Conservation (phyloP, 2,888 invertebrate genomes). For the Noctua fimbriata region DNA sequence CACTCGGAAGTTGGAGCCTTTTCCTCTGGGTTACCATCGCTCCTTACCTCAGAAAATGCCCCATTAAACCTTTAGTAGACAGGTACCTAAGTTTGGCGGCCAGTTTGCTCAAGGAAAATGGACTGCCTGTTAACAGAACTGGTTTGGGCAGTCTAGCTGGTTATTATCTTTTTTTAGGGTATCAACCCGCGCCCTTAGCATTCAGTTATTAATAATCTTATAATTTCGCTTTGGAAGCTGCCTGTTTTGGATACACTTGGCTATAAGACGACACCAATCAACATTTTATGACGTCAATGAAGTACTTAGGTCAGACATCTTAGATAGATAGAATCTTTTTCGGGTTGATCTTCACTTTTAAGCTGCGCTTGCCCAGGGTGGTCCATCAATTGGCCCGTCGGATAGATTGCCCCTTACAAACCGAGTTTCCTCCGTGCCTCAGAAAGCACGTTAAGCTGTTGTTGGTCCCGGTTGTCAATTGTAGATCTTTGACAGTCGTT, state of each 20-base stretch:
- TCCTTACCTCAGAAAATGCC: neutral
- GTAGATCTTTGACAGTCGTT: too few relatives aligned
- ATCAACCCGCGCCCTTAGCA: neutral
- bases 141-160: neutral
- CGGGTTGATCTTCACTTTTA: too few relatives aligned
- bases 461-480: too few relatives aligned
- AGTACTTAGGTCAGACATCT: neutral
- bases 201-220: neutral
- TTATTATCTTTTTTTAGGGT: neutral
- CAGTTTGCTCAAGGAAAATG: constrained; percentile 7
- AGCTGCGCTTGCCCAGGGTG: too few relatives aligned
- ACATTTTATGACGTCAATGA: constrained; percentile 5
- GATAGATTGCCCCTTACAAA: too few relatives aligned
- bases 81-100: neutral
- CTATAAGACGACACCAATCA: neutral
- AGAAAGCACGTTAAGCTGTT: too few relatives aligned
- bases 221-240: neutral
- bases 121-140: neutral
- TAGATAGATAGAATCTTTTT: neutral
- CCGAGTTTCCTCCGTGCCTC: too few relatives aligned
- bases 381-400: too few relatives aligned
- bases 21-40: too few relatives aligned
- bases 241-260: neutral
- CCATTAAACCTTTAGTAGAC: neutral
- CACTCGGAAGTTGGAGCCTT: neutral